A percentile compares a stretch with the other conserved stretches of the same genome.
Evolutionary conservation across 2,113 vertebrate genomes (phyloP).

Genomic region (Gymnobelideus leadbeateri): DNA sequence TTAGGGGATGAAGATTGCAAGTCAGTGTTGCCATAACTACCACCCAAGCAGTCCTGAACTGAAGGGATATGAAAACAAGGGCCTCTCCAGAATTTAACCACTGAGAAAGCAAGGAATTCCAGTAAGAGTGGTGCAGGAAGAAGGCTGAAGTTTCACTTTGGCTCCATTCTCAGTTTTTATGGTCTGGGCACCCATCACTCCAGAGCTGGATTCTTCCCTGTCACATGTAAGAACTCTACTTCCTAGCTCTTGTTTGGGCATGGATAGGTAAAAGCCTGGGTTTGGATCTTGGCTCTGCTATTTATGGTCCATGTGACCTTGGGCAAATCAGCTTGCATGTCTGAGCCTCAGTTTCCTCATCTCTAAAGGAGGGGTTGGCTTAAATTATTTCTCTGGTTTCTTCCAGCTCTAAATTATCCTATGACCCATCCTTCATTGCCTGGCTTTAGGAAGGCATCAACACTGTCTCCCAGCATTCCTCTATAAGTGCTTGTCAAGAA

Average conservation of each 20-base stretch:
- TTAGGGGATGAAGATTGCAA: not conserved
- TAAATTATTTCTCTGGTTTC: not conserved
- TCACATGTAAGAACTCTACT: not conserved
- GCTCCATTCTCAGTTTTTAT: not conserved
- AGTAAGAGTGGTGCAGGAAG: not conserved
- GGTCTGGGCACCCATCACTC: not conserved
- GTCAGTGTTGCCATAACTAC: not conserved
- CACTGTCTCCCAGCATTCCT: not conserved
- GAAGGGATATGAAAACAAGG: not conserved
- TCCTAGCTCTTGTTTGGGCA: not conserved
- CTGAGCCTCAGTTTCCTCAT: not conserved
- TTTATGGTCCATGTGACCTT: not conserved
- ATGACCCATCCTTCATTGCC: not conserved
- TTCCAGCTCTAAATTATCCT: not conserved
- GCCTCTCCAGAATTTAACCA: not conserved
- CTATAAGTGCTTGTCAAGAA: not conserved
- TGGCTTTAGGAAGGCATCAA: not conserved
- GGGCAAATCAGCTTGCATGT: not conserved
- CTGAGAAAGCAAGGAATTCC: not conserved
- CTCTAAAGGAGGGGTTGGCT: not conserved
- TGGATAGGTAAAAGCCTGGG: not conserved
- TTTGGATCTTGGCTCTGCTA: not conserved
- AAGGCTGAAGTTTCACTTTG: not conserved
- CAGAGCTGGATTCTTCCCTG: not conserved
- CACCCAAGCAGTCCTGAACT: not conserved